Percentiles rank a stretch among this genome's conserved stretches.
phyloP scores from a whole-genome alignment of 2,113 vertebrate species.

The Calyptomena viridis region DNA sequence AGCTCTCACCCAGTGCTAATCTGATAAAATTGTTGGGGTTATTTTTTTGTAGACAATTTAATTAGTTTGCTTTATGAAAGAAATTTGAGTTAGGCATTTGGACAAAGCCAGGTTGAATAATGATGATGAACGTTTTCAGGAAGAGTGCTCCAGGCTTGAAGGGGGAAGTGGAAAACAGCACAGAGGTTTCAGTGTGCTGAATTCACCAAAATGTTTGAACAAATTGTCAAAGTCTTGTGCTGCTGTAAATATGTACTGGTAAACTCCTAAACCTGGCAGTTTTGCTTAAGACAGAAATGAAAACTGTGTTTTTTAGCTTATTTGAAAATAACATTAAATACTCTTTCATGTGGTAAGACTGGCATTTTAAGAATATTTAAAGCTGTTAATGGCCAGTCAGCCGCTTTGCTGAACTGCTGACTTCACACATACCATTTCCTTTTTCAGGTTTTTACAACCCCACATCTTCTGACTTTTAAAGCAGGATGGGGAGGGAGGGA shows the following conservation, averaged over 20 bases:
- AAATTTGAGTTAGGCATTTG: background rate
- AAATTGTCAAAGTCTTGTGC: background rate
- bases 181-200: background rate
- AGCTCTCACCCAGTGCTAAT: background rate
- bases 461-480: constrained; percentile 53
- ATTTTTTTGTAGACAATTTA: background rate
- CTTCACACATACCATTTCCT: constrained; percentile 68
- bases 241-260: background rate
- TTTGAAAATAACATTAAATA: constrained; percentile 28
- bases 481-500: background rate
- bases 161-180: background rate
- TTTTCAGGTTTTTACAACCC: constrained; percentile 64
- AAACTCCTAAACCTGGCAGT: background rate
- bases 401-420: constrained; percentile 55
- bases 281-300: background rate
- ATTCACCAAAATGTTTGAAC: constrained; percentile 2
- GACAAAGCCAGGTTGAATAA: background rate
- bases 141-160: background rate
- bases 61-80: background rate
- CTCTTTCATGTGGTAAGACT: constrained; percentile 45
- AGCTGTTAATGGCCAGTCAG: constrained; percentile 51
- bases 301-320: background rate
- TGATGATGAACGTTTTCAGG: constrained; percentile 33
- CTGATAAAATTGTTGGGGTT: rapidly evolving
- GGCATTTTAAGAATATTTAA: constrained; percentile 51